Base-by-base conservation (phyloP, 1,140 invertebrate species). In the Vanessa atalanta region DNA sequence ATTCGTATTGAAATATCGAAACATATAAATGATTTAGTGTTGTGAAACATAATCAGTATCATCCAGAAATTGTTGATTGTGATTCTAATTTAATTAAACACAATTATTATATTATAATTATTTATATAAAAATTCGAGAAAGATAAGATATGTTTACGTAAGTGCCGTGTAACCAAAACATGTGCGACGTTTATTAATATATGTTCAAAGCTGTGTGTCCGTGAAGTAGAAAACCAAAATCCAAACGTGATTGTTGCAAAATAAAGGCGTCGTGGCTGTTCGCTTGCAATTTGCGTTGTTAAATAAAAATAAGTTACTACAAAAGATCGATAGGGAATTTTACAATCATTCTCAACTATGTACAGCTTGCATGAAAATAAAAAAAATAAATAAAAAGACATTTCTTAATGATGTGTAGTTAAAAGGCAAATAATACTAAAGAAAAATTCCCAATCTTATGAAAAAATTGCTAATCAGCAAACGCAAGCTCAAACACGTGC, bases 401-500 rank as follows among this genome's bases (percentile, higher is more conserved):
- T 20, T 0, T 15, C 48, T 12, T 14, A 50, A 50, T n/a, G 12
- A 50, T 4, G 20, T 8, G 20, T 23, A 2, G 7, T 8, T n/a
- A 20, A 16, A 20, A 11, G 15, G 15, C 20, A 57, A 57, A 57
- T 8, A 57, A 23, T 16, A 57, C 8, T 11, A 57, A 57, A 14
- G 48, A n/a, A n/a, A 66, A 66, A 66, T 31, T 48, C 48, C 65
- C 65, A 12, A 66, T 66, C 65, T n/a, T 12, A 61, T 15, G 9
- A 51, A n/a, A n/a, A 51, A n/a, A 51, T 51, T 6, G 14, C 57
- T 31, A 31, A n/a, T 13, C 55, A 61, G 53, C 53, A 13, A 13
- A 60, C 20, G 67, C 53, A 69, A 69, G 67, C 67, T 16, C 20
- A 37, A 61, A 61, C 57, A 37, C 57, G 57, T 61, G 57, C 67